Evolutionary conservation across 2,888 invertebrate species (phyloP).

Genomic region (Pterostichus madidus): DNA sequence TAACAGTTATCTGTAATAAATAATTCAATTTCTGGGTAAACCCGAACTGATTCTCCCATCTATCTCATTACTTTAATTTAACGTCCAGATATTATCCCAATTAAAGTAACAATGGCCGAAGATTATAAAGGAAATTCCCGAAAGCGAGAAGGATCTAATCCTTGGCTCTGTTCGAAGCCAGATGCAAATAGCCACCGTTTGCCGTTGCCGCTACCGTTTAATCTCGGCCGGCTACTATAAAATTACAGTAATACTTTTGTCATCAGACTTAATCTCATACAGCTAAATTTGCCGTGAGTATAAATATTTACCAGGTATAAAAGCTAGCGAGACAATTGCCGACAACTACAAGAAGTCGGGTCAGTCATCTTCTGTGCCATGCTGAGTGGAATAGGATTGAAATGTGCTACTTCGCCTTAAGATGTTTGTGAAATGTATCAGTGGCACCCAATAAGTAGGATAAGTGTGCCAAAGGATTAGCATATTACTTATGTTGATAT

Average conservation of each 20-base stretch:
- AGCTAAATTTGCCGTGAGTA: neutral
- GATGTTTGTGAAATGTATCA: neutral
- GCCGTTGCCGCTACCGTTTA: slow-evolving; percentile 21
- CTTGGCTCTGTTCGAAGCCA: neutral
- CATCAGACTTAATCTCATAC: slow-evolving; percentile 23
- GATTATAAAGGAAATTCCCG: slow-evolving; percentile 26
- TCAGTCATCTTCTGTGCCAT: slow-evolving; percentile 26
- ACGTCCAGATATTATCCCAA: slow-evolving; percentile 8
- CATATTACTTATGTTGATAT: too few species aligned
- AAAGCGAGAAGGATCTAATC: neutral
- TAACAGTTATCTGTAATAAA: neutral
- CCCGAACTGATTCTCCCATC: neutral
- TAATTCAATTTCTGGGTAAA: neutral
- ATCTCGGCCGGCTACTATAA: slow-evolving; percentile 49
- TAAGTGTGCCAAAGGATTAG: too few species aligned
- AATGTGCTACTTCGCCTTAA: neutral
- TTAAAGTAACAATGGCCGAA: neutral
- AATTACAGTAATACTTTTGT: slow-evolving; percentile 52
- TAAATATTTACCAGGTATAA: slow-evolving; percentile 58
- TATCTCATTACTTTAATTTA: slow-evolving; percentile 3
- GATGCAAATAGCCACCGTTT: neutral
- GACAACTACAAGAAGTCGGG: neutral
- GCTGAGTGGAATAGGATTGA: neutral
- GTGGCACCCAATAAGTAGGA: neutral
- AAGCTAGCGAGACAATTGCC: slow-evolving; percentile 28